Evolutionary conservation across 2,113 vertebrate genomes (phyloP), one percentile per base, ranked within the genome.

Genomic region (Chaetops frenatus): DNA sequence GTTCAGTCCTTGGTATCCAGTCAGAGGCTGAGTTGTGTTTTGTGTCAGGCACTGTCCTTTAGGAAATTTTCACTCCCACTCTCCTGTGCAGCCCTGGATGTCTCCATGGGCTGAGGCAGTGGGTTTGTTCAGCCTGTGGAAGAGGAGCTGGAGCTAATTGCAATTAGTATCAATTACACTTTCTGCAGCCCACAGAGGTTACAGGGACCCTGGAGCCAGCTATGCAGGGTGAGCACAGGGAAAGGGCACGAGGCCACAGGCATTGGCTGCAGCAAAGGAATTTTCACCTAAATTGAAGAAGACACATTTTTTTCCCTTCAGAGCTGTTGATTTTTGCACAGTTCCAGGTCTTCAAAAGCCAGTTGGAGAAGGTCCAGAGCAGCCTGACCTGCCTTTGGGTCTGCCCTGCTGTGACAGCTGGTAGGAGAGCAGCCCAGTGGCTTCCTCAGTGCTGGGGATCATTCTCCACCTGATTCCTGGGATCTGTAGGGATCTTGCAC

Each of bases 171-270:
- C 8, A 71, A 31, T 33, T 14, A 2, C 53, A 38, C 35, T 72
- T 86, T 23, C 21, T 15, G 7, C 54, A 73, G 60, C 45, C 31
- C 73, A 16, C 0, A 0, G 47, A n/a, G 31, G 5, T 40, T 35
- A 53, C 28, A 45, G 77, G 28, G 27, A 33, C 31, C 31, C 16
- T 58, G 51, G 57, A 81, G 64, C 25, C 2, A 9, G 38, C 33
- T 25, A 0, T 25, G 29, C 33, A 35, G 4, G 16, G 8, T 4
- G 25, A 70, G n/a, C 58, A 28, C 27, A 61, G 58, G 86, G 53
- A 45, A 62, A 42, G 61, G 40, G 48, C 44, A 62, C n/a, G 51
- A 85, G 27, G 53, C 40, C 25, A 33, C 67, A 69, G 48, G 31
- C 12, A 13, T 5, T 42, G 36, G n/a, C 14, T 85, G 70, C 74